Base-by-base conservation (phyloP, 2,797 vertebrate genomes). In the Distichodus sexfasciatus region DNA sequence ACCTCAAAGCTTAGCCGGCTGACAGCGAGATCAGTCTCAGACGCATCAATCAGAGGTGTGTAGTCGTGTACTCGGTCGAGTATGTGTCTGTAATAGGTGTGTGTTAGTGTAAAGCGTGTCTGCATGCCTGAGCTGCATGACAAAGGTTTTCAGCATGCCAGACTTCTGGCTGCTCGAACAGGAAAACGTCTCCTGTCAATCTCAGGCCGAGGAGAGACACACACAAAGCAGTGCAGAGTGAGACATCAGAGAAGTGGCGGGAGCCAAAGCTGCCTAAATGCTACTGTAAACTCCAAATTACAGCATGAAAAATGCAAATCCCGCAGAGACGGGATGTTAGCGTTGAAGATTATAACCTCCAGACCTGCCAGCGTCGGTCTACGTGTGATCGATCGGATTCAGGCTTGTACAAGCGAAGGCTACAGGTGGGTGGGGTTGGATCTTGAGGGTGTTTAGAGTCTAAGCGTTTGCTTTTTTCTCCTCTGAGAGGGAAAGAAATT, bases 21-120 rank as follows among this genome's bases (percentile, higher is more conserved):
- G 89, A 91, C 90, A 91, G 88, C 86, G 82, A 78, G 90, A 86
- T 91, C 87, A 87, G 84, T 87, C 88, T 86, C 86, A 85, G 88
- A 88, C 87, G 79, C 89, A 91, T 91, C 90, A 91, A 88, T 92
- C 91, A 91, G 84, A 84, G 1, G 64, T 21, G 26, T 33, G 44
- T 8, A 28, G 31, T 31, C 33, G 24, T 35, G 48, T 51, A n/a
- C 48, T 33, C 36, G 3, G 31, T 23, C 24, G 24, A 50, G 47
- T 23, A 46, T 60, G 44, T 54, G 47, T 24, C 61, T 14, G 44
- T 9, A 58, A 26, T 26, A 35, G 40, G 51, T 40, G 41, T 31
- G 24, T 29, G 43, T 31, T 29, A 67, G 68, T 59, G 58, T 38
- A 65, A 64, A 41, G 66, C 50, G 50, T 71, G 53, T 41, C 58